Evolutionary conservation across 1,140 invertebrate genomes (phyloP).

Genomic region (Dryas iulia): DNA sequence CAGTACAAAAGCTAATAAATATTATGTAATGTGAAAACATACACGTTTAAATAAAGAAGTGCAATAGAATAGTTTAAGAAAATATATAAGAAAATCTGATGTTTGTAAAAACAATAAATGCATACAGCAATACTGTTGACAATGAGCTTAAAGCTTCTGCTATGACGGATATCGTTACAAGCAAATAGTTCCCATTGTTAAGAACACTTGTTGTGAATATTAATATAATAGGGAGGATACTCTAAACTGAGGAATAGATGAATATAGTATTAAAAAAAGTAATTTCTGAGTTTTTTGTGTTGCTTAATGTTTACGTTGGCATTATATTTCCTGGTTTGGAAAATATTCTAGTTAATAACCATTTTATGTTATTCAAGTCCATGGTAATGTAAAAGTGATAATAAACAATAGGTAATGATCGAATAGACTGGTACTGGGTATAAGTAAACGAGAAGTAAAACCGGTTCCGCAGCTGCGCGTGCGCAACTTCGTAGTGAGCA

Average conservation of each 20-base stretch:
- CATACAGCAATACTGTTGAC: neutral
- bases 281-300: neutral
- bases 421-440: neutral
- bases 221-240: neutral
- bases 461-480: conserved; percentile 63
- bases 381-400: neutral
- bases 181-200: neutral
- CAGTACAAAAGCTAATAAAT: no score
- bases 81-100: no score
- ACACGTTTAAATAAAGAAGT: no score
- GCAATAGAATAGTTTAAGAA: no score
- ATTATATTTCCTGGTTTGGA: neutral
- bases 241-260: neutral
- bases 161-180: neutral
- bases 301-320: neutral
- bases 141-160: neutral
- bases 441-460: conserved; percentile 30
- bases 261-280: neutral
- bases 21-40: no score
- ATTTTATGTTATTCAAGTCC: neutral
- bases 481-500: conserved; percentile 29
- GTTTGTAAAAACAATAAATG: neutral
- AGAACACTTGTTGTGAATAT: neutral
- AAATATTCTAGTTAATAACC: neutral
- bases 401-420: conserved; percentile 3